phyloP scores from a whole-genome alignment of 2,888 invertebrate genomes.

The Tenthredo livida region DNA sequence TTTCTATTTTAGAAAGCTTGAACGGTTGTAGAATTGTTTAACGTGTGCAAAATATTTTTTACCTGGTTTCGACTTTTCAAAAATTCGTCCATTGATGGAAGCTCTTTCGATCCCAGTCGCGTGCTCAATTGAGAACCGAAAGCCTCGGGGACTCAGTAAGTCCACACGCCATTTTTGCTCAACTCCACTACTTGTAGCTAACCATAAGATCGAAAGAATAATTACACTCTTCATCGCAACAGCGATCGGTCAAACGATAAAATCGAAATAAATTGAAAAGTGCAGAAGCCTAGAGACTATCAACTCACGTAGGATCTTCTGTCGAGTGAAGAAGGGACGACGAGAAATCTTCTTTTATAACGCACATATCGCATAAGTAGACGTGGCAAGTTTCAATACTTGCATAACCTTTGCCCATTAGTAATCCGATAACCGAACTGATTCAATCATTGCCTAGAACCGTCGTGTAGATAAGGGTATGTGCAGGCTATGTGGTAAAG shows the following conservation, averaged over 20 bases:
- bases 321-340: not conserved
- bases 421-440: not conserved
- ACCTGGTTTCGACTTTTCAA: not conserved
- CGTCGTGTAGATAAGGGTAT: not conserved
- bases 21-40: not conserved
- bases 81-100: not conserved
- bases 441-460: not conserved
- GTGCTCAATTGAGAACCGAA: not conserved
- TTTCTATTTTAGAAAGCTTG: not conserved
- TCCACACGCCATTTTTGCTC: not conserved
- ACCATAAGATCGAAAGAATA: not conserved
- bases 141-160: not conserved
- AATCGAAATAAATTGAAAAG: not conserved
- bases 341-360: not conserved
- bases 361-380: not conserved
- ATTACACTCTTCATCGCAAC: not conserved
- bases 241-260: not conserved
- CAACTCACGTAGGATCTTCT: not conserved
- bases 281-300: not conserved
- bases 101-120: not conserved
- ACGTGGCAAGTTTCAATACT: not conserved
- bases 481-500: not conserved
- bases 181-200: not conserved
- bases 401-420: not conserved
- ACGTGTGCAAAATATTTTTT: not conserved